Evolutionary conservation across 2,797 vertebrate genomes (phyloP), one percentile per base, ranked within the genome.

Genomic region (Alfaro cultratus): DNA sequence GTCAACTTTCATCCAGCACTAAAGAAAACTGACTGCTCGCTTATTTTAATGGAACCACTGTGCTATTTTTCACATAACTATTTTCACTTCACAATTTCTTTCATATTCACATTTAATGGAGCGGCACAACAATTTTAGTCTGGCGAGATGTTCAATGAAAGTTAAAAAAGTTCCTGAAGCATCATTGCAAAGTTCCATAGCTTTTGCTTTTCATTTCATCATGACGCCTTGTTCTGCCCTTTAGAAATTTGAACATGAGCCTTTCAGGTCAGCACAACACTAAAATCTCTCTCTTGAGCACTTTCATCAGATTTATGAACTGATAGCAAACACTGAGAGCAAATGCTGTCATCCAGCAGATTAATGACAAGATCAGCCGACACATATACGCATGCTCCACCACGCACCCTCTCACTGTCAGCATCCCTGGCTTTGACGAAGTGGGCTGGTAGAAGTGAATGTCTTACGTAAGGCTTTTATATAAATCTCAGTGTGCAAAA

Each of bases 401-500:
- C 73, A 83, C 46, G 51, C 68, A 73, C 43, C 62, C 41, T 47
- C 83, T 87, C 87, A 26, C 85, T 85, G 87, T 91, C 86, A 87
- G 87, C 91, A 88, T 87, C 82, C 62, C 62, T 78, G 51, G 87
- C 89, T 94, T 91, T 93, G 90, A 91, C 88, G 86, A 87, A 81
- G 80, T 86, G 84, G 89, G 83, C 87, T 87, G 85, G 87, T 90
- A 88, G 84, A 80, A 93, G 83, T 86, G 84, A 93, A 87, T 85
- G 91, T 92, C 89, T 96, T 96, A 95, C 92, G 86, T 96, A 96
- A 96, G 90, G 83, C 88, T 93, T 95, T 95, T 95, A 95, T 89
- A 92, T 95, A 95, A 94, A 93, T 89, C 90, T 91, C 88, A 76
- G 87, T 18, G 60, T 86, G 88, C 88, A 88, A 85, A 91, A 91